These are phyloP conservation scores for Falco naumanni DNA, from an alignment of 2,797 vertebrate genomes.

Conservation along the genomic window DNA sequence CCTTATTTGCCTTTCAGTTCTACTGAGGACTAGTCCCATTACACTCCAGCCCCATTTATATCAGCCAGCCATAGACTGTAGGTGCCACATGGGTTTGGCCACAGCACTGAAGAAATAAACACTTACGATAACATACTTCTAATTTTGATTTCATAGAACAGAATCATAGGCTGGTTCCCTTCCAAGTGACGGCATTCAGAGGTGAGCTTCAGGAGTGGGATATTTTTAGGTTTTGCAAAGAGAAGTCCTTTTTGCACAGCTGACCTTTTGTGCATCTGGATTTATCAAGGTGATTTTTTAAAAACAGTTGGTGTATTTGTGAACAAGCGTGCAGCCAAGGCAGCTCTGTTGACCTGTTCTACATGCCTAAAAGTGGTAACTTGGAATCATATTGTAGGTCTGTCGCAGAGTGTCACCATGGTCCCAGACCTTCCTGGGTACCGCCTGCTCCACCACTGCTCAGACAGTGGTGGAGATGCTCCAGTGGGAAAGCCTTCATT, in stretches of 20 bases:
- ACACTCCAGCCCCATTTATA: neutral
- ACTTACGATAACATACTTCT: neutral
- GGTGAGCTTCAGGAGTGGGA: neutral
- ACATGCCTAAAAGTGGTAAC: neutral
- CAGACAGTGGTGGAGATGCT: neutral
- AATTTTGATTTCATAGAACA: neutral
- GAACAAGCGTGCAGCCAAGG: neutral
- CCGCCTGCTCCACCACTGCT: neutral
- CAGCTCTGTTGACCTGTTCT: neutral
- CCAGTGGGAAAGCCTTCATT: neutral
- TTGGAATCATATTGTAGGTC: neutral
- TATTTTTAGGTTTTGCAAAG: neutral
- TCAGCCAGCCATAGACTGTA: neutral
- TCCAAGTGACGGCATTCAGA: neutral
- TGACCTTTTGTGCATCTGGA: neutral
- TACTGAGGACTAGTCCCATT: neutral
- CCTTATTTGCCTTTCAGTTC: neutral
- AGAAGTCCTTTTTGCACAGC: neutral
- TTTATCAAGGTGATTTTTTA: neutral
- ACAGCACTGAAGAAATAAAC: neutral
- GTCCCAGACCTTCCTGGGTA: neutral
- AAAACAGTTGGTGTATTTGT: neutral
- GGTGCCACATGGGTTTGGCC: neutral
- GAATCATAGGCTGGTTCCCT: neutral
- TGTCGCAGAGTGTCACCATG: neutral